Evolutionary conservation across 2,888 invertebrate genomes (phyloP), one percentile per base, ranked within the genome.

Genomic region (Orthonevra nobilis): DNA sequence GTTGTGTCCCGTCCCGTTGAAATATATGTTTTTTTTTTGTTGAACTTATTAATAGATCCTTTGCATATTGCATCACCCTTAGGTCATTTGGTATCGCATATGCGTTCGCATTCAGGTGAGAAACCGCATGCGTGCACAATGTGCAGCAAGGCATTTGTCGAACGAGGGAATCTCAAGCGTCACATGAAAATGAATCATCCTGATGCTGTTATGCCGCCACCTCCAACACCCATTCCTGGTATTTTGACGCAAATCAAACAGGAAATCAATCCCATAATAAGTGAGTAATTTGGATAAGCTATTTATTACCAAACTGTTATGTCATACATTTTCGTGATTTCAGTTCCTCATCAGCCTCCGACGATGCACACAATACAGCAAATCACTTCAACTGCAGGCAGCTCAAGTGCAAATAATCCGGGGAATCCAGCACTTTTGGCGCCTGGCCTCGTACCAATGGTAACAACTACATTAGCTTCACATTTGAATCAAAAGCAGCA

Each of bases 81-180:
- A 92, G 92, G 90, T 54, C 95, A 95, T 87, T 90, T 95, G 83
- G 94, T 94, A 56, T 92, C 94, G n/a, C 95, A 96, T 86, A 91
- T 94, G 84, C 92, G 95, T 68, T 94, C 94, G 58, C 96, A 96
- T 88, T 92, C 93, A 26, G 93, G 92, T 82, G 82, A 81, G 89
- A 90, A 83, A 82, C 90, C 83, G 36, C 91, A 92, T 85, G 91
- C 91, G 52, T 94, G 93, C 86, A 92, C 92, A 0, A 91, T 93
- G 84, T 93, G 95, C 86, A 94, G 93, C 74, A 93, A 93, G 86
- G 92, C 92, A 15, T 95, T 95, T 86, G 95, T 94, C 58, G 95
- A 95, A 90, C 92, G 94, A 81, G 95, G 95, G 12, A 95, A 95
- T 85, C 91, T 95, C 89, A 87, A 93, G 84, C 90, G 95, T 50